Evolutionary conservation across 2,797 vertebrate genomes (phyloP), one percentile per base, ranked within the genome.

Genomic region (Uromys caudimaculatus): DNA sequence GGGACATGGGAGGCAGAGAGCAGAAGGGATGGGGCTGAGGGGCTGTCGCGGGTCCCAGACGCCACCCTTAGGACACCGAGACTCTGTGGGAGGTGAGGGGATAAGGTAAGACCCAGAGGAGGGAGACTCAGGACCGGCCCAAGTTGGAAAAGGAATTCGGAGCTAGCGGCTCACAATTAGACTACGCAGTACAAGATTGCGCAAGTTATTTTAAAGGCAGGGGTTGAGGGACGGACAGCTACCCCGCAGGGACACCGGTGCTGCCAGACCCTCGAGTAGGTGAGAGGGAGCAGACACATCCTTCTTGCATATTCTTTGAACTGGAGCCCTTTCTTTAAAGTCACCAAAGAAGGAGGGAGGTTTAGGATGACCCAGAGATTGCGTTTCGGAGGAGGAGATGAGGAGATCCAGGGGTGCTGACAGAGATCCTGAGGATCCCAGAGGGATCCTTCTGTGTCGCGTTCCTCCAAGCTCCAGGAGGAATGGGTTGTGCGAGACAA

Each of bases 101-200:
- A 52, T 69, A 23, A 95, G 97, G 96, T 97, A 97, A 96, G 96
- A 75, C 24, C 29, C 64, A 7, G 69, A 2, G 13, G 19, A 32
- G 0, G 10, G 62, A 14, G 62, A 81, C 52, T 91, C 23, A 0
- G 79, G 38, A 67, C 91, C 24, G 4, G 19, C 73, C 24, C 35
- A 41, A 6, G n/a, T 82, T 77, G 75, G 58, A 29, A 64, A 4
- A 79, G 54, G 93, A 73, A 38, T 71, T 64, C 52, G 62, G 60
- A 69, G 2, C 91, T 67, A 88, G 82, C 73, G 64, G 89, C 87
- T 85, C 88, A 38, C 32, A 24, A 67, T 47, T 91, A 95, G 62
- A 89, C 77, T 47, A 2, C 14, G 7, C 84, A 58, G 73, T 58
- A 41, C 75, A 50, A 75, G 95, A 94, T 91, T 90, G 97, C 50